These are phyloP conservation scores for Eudyptes chrysolophus DNA, from an alignment of 2,113 vertebrate genomes.

Conservation along the genomic window DNA sequence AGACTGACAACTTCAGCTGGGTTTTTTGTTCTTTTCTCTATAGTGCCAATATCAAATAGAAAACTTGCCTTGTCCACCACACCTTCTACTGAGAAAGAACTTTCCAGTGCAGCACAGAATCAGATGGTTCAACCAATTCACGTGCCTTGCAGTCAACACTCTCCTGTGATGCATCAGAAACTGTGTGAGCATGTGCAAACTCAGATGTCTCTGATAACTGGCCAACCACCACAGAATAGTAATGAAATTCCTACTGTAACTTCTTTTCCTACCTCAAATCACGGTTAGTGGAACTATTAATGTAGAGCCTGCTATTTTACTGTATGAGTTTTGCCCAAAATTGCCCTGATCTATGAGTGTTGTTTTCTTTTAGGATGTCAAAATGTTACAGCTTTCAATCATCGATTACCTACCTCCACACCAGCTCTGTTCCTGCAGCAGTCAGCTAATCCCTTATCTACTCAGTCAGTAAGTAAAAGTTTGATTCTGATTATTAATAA, in stretches of 20 bases:
- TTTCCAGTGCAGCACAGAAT: background rate
- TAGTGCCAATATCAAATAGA: constrained; percentile 35
- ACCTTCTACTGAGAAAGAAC: background rate
- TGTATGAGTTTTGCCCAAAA: background rate
- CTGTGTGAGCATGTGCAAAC: constrained; percentile 72
- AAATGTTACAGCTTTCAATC: constrained; percentile 44
- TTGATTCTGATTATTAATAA: background rate
- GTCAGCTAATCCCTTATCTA: constrained; percentile 9
- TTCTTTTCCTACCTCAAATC: constrained; percentile 17
- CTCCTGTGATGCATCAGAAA: constrained; percentile 61
- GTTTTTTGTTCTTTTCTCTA: background rate
- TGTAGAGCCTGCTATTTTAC: background rate
- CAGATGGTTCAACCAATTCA: background rate
- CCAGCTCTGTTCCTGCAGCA: constrained; percentile 48
- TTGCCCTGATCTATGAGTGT: background rate
- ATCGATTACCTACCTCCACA: constrained; percentile 32
- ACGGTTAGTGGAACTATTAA: constrained; percentile 53
- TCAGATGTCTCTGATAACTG: constrained; percentile 74
- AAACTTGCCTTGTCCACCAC: background rate
- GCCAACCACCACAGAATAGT: constrained; percentile 12
- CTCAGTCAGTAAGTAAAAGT: constrained; percentile 71
- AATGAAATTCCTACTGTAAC: background rate
- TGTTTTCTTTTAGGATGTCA: constrained; percentile 57
- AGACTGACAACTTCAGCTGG: background rate
- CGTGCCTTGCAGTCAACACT: constrained; percentile 54